A percentile compares a stretch with the other conserved stretches of the same genome.
These are phyloP conservation scores for Helobdella robusta DNA, from an alignment of 2,888 invertebrate species.

Conservation along the genomic window DNA sequence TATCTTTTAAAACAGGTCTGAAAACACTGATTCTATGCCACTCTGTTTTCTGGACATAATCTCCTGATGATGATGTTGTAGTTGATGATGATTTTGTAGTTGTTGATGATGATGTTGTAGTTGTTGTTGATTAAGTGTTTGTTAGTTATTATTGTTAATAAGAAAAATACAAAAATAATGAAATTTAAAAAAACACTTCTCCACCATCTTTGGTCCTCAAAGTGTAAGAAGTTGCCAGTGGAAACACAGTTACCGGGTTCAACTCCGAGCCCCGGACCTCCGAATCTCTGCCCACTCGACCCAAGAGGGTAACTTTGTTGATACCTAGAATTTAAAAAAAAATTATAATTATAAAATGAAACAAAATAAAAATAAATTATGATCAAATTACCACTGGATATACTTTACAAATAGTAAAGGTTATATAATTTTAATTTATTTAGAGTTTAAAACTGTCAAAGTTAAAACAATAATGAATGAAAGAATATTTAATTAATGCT, in stretches of 20 bases:
- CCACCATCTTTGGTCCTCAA: constrained; percentile 56
- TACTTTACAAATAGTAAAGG: too few relatives aligned
- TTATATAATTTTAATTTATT: too few relatives aligned
- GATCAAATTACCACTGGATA: not conserved
- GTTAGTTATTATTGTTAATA: not conserved
- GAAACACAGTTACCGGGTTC: constrained; percentile 78
- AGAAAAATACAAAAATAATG: constrained; percentile 7
- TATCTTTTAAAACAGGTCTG: constrained; percentile 69
- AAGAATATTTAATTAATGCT: not conserved
- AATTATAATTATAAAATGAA: not conserved
- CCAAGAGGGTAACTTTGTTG: constrained; percentile 73
- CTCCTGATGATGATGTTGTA: constrained; percentile 29
- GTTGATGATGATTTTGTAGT: too few relatives aligned
- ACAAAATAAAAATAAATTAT: not conserved
- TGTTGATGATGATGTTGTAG: not conserved
- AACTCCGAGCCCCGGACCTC: constrained; percentile 70
- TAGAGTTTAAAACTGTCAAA: too few relatives aligned
- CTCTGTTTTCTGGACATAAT: constrained; percentile 64
- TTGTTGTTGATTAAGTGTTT: not conserved
- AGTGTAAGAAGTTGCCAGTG: constrained; percentile 76
- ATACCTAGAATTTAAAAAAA: constrained; percentile 55
- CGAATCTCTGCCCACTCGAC: constrained; percentile 78
- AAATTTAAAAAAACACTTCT: not conserved
- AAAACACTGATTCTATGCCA: constrained; percentile 85
- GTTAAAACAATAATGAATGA: too few relatives aligned